Evolutionary conservation across 2,797 vertebrate genomes (phyloP).

Genomic region (Masticophis lateralis): DNA sequence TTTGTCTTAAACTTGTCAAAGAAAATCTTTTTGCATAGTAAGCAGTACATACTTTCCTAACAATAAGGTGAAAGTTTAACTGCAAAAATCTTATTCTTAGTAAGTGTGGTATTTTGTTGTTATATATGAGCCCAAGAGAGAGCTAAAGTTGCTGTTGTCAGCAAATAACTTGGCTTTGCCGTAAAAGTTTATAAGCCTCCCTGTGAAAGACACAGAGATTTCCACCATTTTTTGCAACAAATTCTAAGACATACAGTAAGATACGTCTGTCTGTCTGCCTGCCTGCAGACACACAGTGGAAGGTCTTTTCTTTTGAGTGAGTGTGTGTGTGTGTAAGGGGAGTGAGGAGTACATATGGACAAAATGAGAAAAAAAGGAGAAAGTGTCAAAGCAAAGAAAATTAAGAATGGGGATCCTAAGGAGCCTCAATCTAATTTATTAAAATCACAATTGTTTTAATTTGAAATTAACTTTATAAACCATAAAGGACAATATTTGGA

Average conservation of each 20-base stretch:
- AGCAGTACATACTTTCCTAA: constrained; percentile 51
- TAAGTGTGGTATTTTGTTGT: constrained; percentile 32
- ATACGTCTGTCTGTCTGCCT: background rate
- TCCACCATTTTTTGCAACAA: constrained; percentile 63
- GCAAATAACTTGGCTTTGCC: constrained; percentile 61
- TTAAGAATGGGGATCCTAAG: background rate
- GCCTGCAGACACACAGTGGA: background rate
- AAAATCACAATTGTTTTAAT: constrained; percentile 71
- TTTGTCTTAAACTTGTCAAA: constrained; percentile 58
- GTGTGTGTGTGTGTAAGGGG: background rate
- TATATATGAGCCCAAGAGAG: constrained; percentile 38
- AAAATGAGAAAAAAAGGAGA: background rate
- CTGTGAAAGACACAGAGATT: constrained; percentile 56
- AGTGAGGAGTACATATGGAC: background rate
- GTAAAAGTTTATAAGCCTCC: constrained; percentile 62
- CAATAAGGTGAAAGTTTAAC: constrained; percentile 52
- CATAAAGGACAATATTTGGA: background rate
- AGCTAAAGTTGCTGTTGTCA: constrained; percentile 39
- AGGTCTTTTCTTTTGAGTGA: background rate
- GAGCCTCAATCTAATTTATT: constrained; percentile 43
- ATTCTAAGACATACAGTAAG: constrained; percentile 29
- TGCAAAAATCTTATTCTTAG: constrained; percentile 27
- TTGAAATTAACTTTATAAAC: constrained; percentile 69
- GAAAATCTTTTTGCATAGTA: constrained; percentile 42
- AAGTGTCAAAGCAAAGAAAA: constrained; percentile 4